Conservation (phyloP, 1,140 invertebrate genomes). For the Calosoma granatense region DNA sequence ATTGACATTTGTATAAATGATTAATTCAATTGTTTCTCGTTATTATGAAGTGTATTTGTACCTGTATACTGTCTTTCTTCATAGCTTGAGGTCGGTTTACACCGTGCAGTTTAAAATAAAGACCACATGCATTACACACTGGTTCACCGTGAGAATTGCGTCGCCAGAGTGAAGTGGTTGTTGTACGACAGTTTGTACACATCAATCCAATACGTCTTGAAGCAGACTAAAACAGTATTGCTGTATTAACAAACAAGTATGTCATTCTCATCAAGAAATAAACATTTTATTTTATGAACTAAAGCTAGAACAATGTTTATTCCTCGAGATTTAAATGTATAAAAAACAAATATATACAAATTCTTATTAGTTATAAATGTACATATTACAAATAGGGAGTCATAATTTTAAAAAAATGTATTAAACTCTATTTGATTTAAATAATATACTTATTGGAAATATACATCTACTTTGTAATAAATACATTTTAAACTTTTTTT, state of each 20-base stretch:
- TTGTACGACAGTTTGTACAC: slow-evolving; percentile 87
- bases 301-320: too few species aligned
- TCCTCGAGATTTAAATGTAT: too few species aligned
- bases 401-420: too few species aligned
- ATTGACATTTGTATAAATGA: slow-evolving; percentile 2
- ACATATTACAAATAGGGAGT: too few species aligned
- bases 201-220: slow-evolving; percentile 67
- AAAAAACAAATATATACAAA: too few species aligned
- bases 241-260: neutral
- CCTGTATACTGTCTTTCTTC: slow-evolving; percentile 92
- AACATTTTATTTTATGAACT: neutral
- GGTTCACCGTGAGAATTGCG: slow-evolving; percentile 78
- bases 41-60: slow-evolving; percentile 23
- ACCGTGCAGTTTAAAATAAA: slow-evolving; percentile 86
- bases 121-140: slow-evolving; percentile 90
- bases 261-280: slow-evolving; percentile 11
- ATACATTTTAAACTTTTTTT: too few species aligned
- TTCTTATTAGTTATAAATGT: too few species aligned
- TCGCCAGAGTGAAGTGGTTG: slow-evolving; percentile 81
- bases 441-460: too few species aligned
- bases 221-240: slow-evolving; percentile 44
- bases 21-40: slow-evolving; percentile 3
- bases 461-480: too few species aligned
- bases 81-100: slow-evolving; percentile 80
- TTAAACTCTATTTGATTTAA: too few species aligned